Evolutionary conservation across 2,888 invertebrate species (phyloP), one percentile per base, ranked within the genome.

Genomic region (Biston stratarius): DNA sequence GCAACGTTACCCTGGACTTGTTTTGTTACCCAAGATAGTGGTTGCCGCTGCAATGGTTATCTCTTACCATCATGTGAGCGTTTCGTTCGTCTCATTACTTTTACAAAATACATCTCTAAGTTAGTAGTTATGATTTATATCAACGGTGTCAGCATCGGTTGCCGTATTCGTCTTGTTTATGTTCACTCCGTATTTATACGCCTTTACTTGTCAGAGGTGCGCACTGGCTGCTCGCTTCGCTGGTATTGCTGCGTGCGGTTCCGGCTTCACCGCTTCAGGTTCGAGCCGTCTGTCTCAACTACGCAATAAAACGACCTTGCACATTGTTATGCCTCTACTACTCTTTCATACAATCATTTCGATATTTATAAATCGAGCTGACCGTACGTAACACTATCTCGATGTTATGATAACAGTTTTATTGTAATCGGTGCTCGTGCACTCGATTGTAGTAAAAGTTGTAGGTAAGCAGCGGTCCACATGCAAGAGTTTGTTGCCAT

Each of bases 261-360:
- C 66, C 69, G 72, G 55, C 56, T 61, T 55, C 70, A 53, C 69
- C 71, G 55, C 56, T 61, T 57, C 69, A 53, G 70, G 40, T 61
- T 52, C 69, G 56, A 71, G 45, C 33, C 51, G 33, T 58, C 53
- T 33, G 44, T 51, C 47, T 62, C 62, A 53, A 67, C 52, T 59
- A 74, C 79, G 76, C 77, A 79, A 65, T 76, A 74, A 59, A 71
- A 71, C 68, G 64, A 60, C 74, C 74, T 75, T 80, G 75, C 64
- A 67, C 65, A 72, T 71, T 72, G 72, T 68, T 69, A 64, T 68
- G 66, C 40, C 52, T 61, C 61, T 61, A 47, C 40, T 38, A 62
- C 67, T 71, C 69, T 71, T 61, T 67, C 61, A 38, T 70, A 65
- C 60, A 52, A 57, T 70, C 60, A 67, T 71, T 71, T 62, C 52